Evolutionary conservation across 2,113 vertebrate species (phyloP).

Genomic region (Scytalopus superciliaris): DNA sequence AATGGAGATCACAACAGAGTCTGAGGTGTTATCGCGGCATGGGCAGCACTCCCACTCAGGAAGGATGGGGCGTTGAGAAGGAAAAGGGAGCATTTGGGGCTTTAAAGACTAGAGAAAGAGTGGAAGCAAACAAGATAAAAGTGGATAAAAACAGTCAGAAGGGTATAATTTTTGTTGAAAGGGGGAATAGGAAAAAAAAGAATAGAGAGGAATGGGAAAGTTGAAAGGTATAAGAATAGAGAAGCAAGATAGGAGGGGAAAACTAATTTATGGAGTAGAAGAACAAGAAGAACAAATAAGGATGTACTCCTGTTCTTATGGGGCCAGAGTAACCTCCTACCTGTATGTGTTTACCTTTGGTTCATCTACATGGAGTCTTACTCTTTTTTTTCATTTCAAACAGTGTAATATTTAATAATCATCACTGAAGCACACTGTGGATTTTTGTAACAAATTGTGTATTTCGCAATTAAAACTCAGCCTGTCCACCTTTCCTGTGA

Average conservation of each 20-base stretch:
- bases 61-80: constrained; percentile 44
- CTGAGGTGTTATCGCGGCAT: constrained; percentile 67
- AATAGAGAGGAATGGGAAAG: background rate
- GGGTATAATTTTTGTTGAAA: background rate
- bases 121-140: background rate
- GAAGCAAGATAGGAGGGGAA: background rate
- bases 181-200: background rate
- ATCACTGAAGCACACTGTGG: background rate
- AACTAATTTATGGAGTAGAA: background rate
- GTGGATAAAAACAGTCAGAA: background rate
- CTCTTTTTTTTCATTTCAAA: background rate
- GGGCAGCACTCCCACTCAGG: constrained; percentile 67
- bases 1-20: constrained; percentile 64
- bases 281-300: background rate
- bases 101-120: background rate
- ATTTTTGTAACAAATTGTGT: background rate
- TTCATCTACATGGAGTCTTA: background rate
- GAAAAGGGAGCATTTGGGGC: constrained; percentile 54
- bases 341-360: background rate
- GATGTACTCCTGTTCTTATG: background rate
- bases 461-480: background rate
- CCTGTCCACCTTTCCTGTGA: background rate
- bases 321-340: background rate
- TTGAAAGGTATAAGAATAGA: background rate
- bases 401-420: background rate